Evolutionary conservation across 2,113 vertebrate genomes (phyloP).

Genomic region (Saguinus midas): DNA sequence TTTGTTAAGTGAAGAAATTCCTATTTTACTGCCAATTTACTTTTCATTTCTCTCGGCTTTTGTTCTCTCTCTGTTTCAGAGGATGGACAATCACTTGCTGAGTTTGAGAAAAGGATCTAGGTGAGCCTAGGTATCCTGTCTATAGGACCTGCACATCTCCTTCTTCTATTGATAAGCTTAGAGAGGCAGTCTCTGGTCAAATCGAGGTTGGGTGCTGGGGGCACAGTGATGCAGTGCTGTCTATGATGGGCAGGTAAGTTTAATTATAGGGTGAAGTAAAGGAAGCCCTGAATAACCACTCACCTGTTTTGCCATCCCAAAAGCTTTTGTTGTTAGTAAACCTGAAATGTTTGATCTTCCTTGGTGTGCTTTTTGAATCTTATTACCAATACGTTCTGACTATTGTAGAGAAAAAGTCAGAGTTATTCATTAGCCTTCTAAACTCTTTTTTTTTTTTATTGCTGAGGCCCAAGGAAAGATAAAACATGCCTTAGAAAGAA

Average conservation of each 20-base stretch:
- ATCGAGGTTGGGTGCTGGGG: rapidly evolving
- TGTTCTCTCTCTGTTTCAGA: not conserved
- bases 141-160: rapidly evolving
- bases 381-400: not conserved
- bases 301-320: not conserved
- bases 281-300: not conserved
- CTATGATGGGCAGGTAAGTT: not conserved
- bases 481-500: not conserved
- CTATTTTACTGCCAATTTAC: not conserved
- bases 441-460: not conserved
- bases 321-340: not conserved
- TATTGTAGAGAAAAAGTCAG: not conserved
- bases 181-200: not conserved
- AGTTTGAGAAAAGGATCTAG: not conserved
- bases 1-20: not conserved
- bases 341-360: not conserved
- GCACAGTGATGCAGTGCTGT: not conserved
- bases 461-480: not conserved
- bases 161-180: not conserved
- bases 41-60: not conserved
- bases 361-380: not conserved
- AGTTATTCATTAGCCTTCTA: not conserved
- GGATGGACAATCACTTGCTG: not conserved
- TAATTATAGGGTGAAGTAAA: not conserved
- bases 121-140: not conserved